Evolutionary conservation across 2,888 invertebrate species (phyloP), one percentile per base, ranked within the genome.

Genomic region (Lycia hirtaria): DNA sequence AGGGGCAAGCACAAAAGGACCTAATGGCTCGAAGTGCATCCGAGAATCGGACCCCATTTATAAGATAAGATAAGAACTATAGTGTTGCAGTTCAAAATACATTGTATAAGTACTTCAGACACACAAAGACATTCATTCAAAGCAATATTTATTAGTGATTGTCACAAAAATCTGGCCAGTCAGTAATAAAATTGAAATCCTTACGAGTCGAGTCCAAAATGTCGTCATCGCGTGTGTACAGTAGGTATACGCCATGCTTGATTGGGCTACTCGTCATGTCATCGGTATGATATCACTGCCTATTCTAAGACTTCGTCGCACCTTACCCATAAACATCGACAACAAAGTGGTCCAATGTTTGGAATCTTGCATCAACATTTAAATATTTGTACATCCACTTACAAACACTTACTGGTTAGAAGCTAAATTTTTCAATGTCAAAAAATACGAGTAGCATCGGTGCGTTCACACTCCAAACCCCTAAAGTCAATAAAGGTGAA

Each of bases 221-320:
- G 32, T n/a, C 53, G 40, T 56, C 48, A 56, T 47, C 45, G 32
- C 26, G 28, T 38, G 44, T n/a, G n/a, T n/a, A n/a, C n/a, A n/a
- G n/a, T n/a, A n/a, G n/a, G 14, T 45, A 15, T 50, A 51, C 40
- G 33, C 20, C n/a, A 75, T 74, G 78, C 75, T 76, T 77, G 78
- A 79, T 80, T 75, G 70, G 68, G 65, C 78, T 77, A 73, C 75
- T 62, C 56, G 59, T 56, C 56, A 65, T 52, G 47, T 52, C 52
- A 58, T 53, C 64, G 65, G 67, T 57, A 73, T 83, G 81, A 82
- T 80, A 80, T 83, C 81, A 83, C 73, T 75, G 70, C 62, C 66
- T 68, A 75, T 71, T 60, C 64, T 14, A 53, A 72, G 81, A 75
- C 86, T 84, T 85, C 83, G 84, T 74, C 82, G 70, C 76, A 68